Percentiles rank a stretch among this genome's conserved stretches.
These are phyloP conservation scores for Thelaira solivaga DNA, from an alignment of 2,888 invertebrate species.

Conservation along the genomic window DNA sequence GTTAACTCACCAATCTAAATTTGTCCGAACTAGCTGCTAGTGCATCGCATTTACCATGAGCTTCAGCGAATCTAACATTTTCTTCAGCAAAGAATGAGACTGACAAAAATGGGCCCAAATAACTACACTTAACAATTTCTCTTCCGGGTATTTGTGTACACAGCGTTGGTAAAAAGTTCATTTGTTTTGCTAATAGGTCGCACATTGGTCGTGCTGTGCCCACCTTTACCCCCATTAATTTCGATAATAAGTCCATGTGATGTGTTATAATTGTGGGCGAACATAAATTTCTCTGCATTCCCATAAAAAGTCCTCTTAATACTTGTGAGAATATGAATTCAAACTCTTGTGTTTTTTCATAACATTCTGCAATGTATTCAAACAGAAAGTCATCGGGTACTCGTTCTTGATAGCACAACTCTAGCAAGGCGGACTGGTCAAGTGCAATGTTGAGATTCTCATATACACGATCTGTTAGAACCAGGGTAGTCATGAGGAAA, in stretches of 20 bases:
- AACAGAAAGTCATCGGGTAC: slow-evolving; percentile 82
- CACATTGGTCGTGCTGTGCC: slow-evolving; percentile 88
- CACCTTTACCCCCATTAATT: slow-evolving; percentile 88
- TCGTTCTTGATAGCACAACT: slow-evolving; percentile 80
- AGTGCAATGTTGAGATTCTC: slow-evolving; percentile 69
- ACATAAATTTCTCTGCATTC: slow-evolving; percentile 76
- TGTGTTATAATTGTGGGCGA: slow-evolving; percentile 78
- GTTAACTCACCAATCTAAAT: slow-evolving; percentile 72
- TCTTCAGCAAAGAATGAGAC: slow-evolving; percentile 96
- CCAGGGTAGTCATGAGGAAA: slow-evolving; percentile 69
- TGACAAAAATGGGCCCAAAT: slow-evolving; percentile 93
- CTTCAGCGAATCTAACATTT: slow-evolving; percentile 91
- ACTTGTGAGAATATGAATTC: slow-evolving; percentile 73
- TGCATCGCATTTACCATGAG: slow-evolving; percentile 77
- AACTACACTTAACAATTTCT: slow-evolving; percentile 90
- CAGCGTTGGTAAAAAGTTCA: slow-evolving; percentile 85
- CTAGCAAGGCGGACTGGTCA: slow-evolving; percentile 79
- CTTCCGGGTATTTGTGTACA: slow-evolving; percentile 88
- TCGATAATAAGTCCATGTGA: slow-evolving; percentile 85
- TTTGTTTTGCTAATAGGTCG: slow-evolving; percentile 81
- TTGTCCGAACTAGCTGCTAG: slow-evolving; percentile 69
- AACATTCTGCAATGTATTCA: slow-evolving; percentile 79
- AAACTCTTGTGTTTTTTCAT: slow-evolving; percentile 75
- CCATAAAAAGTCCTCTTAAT: slow-evolving; percentile 74
- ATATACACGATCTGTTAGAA: slow-evolving; percentile 72